phyloP scores from a whole-genome alignment of 2,888 invertebrate genomes.

The Tineola bisselliella region DNA sequence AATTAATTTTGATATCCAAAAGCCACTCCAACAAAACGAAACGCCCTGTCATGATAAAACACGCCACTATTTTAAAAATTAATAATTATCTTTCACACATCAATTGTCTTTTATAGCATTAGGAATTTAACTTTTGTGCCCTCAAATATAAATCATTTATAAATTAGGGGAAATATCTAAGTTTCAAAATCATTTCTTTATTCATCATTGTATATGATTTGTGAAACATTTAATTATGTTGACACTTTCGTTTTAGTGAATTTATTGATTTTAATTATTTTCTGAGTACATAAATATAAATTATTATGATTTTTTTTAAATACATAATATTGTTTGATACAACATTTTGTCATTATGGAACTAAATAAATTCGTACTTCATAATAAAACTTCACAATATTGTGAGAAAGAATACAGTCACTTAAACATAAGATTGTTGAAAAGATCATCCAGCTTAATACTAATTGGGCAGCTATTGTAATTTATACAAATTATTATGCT shows the following conservation, averaged over 20 bases:
- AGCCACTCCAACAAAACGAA: background rate
- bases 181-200: too few species aligned
- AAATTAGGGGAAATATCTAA: too few species aligned
- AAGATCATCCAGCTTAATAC: background rate
- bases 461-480: background rate
- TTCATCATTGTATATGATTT: too few species aligned
- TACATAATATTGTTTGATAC: background rate
- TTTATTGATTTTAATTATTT: too few species aligned
- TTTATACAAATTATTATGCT: background rate
- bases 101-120: too few species aligned
- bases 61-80: background rate
- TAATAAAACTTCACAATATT: conserved; percentile 2
- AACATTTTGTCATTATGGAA: background rate
- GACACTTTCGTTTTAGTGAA: too few species aligned
- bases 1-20: background rate
- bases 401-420: conserved; percentile 3
- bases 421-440: background rate
- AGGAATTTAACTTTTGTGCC: too few species aligned
- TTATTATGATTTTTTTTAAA: background rate
- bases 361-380: background rate
- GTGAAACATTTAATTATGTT: too few species aligned
- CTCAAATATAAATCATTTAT: too few species aligned
- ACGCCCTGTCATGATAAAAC: background rate
- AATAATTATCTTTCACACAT: too few species aligned
- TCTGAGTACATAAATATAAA: too few species aligned